These are phyloP conservation scores for Lamprologus speciosus DNA, from an alignment of 2,113 vertebrate species.

Conservation along the genomic window DNA sequence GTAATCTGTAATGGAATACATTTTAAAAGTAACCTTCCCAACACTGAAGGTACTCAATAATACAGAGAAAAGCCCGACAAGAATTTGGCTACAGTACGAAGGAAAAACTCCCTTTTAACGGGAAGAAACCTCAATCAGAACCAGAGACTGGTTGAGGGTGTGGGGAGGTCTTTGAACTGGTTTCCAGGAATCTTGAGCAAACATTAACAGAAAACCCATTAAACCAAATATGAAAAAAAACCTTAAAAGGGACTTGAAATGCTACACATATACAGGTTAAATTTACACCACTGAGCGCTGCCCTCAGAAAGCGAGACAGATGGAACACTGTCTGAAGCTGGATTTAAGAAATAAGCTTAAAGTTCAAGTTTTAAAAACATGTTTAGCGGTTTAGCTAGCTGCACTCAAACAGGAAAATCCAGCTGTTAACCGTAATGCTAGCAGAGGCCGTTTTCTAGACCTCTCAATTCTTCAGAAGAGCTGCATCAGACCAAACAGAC, in stretches of 20 bases:
- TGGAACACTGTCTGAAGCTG: background rate
- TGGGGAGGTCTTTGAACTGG: background rate
- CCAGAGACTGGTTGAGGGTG: background rate
- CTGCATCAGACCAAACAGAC: background rate
- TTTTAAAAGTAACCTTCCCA: too few species aligned
- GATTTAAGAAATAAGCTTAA: background rate
- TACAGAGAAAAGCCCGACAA: fast-evolving
- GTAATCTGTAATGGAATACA: too few species aligned
- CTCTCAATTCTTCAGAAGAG: background rate
- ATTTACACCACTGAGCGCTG: background rate
- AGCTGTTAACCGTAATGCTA: fast-evolving
- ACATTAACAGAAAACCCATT: background rate
- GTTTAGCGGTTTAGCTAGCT: background rate
- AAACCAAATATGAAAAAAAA: background rate
- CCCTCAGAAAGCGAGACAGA: fast-evolving
- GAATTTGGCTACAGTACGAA: background rate
- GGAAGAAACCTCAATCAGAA: background rate
- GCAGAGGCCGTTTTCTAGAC: fast-evolving
- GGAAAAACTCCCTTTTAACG: fast-evolving
- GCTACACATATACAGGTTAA: background rate
- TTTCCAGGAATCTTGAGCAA: background rate
- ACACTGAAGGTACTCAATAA: too few species aligned
- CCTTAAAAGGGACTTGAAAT: background rate
- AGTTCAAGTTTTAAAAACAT: background rate
- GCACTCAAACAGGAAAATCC: background rate